Conservation (phyloP, 2,797 vertebrate species). For the Sylvilagus floridanus region DNA sequence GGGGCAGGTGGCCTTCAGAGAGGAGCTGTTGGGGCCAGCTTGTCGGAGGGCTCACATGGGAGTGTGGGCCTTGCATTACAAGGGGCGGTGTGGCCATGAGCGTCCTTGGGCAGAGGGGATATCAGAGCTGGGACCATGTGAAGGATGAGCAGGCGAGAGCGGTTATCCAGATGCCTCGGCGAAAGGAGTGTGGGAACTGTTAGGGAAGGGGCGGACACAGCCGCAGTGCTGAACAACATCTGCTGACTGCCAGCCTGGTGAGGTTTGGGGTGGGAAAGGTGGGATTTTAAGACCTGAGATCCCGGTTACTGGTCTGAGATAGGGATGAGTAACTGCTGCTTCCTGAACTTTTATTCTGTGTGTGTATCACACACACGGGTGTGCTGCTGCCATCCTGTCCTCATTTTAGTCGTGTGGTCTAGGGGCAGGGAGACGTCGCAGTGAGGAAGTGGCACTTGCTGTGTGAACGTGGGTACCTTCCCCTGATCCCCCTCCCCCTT, state of each 20-base stretch:
- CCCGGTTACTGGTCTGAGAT: not conserved
- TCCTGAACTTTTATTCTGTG: not conserved
- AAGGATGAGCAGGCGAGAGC: not conserved
- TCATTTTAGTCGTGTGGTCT: not conserved
- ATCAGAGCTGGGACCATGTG: not conserved
- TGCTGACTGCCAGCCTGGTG: not conserved
- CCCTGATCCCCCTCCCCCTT: too few species aligned
- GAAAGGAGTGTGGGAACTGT: not conserved
- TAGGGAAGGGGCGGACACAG: not conserved
- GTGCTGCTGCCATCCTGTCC: not conserved
- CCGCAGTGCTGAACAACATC: not conserved
- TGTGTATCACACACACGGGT: too few species aligned
- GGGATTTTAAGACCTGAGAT: not conserved
- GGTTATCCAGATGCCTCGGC: too few species aligned
- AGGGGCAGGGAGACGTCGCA: not conserved
- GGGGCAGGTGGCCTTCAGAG: not conserved
- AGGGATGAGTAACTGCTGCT: not conserved
- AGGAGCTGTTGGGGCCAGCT: conserved; percentile 12
- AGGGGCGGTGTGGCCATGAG: not conserved
- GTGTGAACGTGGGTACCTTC: not conserved
- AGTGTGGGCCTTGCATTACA: not conserved
- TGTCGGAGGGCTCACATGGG: not conserved
- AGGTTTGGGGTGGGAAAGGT: not conserved
- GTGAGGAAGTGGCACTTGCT: conserved; percentile 27
- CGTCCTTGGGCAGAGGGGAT: conserved; percentile 1